Conservation (phyloP, 2,888 invertebrate species). For the Coenonympha arcania region DNA sequence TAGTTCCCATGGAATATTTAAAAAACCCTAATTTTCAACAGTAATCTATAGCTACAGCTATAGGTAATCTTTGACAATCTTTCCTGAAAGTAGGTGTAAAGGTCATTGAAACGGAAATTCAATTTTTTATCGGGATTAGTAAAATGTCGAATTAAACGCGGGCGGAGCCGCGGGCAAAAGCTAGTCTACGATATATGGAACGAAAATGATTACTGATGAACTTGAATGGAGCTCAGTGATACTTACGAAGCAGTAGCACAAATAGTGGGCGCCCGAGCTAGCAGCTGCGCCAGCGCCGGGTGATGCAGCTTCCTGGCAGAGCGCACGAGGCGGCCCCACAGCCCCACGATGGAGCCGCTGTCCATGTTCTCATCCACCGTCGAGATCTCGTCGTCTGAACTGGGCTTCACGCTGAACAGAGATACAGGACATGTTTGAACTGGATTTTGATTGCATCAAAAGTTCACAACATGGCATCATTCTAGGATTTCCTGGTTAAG, state of each 20-base stretch:
- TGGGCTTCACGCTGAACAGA: slow-evolving; percentile 56
- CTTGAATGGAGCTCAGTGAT: neutral
- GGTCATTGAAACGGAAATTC: too few species aligned
- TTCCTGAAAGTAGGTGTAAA: too few species aligned
- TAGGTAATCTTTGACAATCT: too few species aligned
- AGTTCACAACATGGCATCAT: too few species aligned
- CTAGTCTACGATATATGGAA: neutral
- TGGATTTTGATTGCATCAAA: too few species aligned
- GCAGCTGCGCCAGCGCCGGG: slow-evolving; percentile 78
- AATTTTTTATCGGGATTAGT: too few species aligned
- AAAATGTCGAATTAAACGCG: too few species aligned
- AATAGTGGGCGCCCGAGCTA: slow-evolving; percentile 76
- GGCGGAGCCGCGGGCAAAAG: too few species aligned
- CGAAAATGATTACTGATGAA: neutral
- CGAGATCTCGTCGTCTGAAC: slow-evolving; percentile 38
- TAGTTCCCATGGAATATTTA: too few species aligned
- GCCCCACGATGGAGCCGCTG: slow-evolving; percentile 61
- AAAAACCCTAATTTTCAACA: too few species aligned
- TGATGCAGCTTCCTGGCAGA: slow-evolving; percentile 80
- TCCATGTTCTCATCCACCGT: slow-evolving; percentile 62
- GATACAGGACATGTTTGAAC: slow-evolving; percentile 35
- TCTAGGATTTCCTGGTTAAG: too few species aligned
- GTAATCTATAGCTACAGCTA: too few species aligned
- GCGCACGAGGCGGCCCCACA: slow-evolving; percentile 74
- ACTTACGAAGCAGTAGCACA: slow-evolving; percentile 82